Evolutionary conservation across 92 coral and sea anemone species (phyloP).

Genomic region (Actinostola sp.): DNA sequence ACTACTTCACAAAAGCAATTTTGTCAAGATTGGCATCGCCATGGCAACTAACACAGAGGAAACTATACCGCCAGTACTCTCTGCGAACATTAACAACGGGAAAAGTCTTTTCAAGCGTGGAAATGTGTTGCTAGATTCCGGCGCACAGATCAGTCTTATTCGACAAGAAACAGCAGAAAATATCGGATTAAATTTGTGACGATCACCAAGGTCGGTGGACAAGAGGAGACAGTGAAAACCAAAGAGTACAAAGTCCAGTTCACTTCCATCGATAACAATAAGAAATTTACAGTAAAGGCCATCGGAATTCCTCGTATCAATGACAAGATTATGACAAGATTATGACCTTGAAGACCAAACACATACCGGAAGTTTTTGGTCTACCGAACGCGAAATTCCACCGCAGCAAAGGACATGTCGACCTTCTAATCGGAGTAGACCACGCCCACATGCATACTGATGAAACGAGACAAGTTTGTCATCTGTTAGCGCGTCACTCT

Average conservation of each 20-base stretch:
- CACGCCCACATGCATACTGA: constrained; percentile 58
- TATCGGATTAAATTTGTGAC: constrained; percentile 58
- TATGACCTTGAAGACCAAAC: constrained; percentile 26
- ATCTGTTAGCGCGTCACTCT: constrained; percentile 41
- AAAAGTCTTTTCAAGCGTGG: constrained; percentile 34
- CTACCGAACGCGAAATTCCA: constrained; percentile 30
- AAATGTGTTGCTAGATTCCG: constrained; percentile 58
- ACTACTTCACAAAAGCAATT: constrained; percentile 49
- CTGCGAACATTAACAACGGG: constrained; percentile 38
- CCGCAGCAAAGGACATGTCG: constrained; percentile 49
- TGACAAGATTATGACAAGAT: constrained; percentile 45
- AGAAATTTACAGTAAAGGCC: constrained; percentile 36
- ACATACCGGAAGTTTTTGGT: constrained; percentile 35
- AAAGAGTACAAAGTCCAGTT: constrained; percentile 51
- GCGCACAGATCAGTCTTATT: constrained; percentile 52
- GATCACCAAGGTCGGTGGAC: constrained; percentile 54
- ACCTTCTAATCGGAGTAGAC: constrained; percentile 49
- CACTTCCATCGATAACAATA: constrained; percentile 31
- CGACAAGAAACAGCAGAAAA: constrained; percentile 55
- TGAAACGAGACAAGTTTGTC: constrained; percentile 41
- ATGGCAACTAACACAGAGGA: constrained; percentile 26
- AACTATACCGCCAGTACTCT: constrained; percentile 55
- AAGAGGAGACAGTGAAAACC: constrained; percentile 35
- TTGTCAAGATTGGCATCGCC: constrained; percentile 40
- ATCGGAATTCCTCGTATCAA: constrained; percentile 52